Evolutionary conservation across 2,888 invertebrate genomes (phyloP).

Genomic region (Eretmocerus hayati): DNA sequence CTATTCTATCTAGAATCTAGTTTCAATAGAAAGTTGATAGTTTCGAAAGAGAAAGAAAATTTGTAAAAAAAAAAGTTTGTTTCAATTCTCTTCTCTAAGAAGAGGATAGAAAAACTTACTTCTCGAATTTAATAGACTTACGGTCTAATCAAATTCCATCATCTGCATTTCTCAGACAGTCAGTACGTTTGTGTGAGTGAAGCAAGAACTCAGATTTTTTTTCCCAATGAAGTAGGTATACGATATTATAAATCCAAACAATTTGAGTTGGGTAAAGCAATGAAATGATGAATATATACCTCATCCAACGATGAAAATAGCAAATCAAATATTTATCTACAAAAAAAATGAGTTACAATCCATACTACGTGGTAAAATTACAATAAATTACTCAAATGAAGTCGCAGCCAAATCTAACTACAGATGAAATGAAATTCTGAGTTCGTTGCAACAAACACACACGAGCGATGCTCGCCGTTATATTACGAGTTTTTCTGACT

Average conservation of each 20-base stretch:
- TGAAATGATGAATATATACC: background rate
- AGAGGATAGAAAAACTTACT: slow-evolving; percentile 19
- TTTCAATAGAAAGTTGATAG: slow-evolving; percentile 8
- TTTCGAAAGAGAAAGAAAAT: slow-evolving; percentile 10
- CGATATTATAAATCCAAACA: background rate
- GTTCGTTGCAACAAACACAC: background rate
- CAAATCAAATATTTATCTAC: background rate
- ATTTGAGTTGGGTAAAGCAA: background rate
- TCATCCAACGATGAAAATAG: background rate
- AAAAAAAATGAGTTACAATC: background rate
- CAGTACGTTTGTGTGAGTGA: slow-evolving; percentile 12
- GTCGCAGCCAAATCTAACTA: no score
- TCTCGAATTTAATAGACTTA: slow-evolving; percentile 15
- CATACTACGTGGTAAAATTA: background rate
- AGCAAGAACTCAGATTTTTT: background rate
- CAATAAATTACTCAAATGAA: no score
- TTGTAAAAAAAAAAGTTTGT: slow-evolving; percentile 10
- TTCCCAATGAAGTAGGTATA: background rate
- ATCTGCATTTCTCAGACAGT: slow-evolving; percentile 12
- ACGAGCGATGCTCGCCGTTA: slow-evolving; percentile 15
- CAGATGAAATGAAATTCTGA: background rate
- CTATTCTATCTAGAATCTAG: slow-evolving; percentile 17
- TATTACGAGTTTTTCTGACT: slow-evolving; percentile 19
- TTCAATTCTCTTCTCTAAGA: slow-evolving; percentile 14
- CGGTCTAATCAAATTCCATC: slow-evolving; percentile 9